Evolutionary conservation across 2,113 vertebrate species (phyloP), one percentile per base, ranked within the genome.

Genomic region (Tragelaphus scriptus): DNA sequence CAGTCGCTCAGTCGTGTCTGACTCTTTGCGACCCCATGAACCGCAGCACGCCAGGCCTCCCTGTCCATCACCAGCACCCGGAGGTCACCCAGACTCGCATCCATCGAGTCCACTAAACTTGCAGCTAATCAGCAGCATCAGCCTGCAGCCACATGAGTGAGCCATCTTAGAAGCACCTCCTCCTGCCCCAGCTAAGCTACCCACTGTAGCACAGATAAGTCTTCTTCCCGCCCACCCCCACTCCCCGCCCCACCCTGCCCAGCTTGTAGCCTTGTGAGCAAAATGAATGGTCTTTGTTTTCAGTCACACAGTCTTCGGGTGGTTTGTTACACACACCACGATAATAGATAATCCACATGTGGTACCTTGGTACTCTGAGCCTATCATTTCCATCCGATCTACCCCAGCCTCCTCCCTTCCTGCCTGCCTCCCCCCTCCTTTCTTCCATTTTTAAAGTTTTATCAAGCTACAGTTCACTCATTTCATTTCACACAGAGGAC

Each of bases 141-240:
- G 19, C 23, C 61, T 30, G 25, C n/a, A 11, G 11, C 53, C 26
- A 44, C 5, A 3, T 61, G 32, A 84, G 15, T 6, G 10, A 85
- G 77, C 47, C 55, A 55, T 26, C 15, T 30, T 40, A 28, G 84
- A 58, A 81, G 23, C 30, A 10, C 1, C 0, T 63, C n/a, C 36
- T 80, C 40, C 79, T 23, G 19, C 26, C 28, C 47, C 53, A 23
- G 28, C 71, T 13, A 2, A 7, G 21, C n/a, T 44, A 11, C 14
- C n/a, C 19, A 2, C 3, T 16, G 8, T 25, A 59, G 75, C 32
- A 53, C 53, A 30, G 53, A 25, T 12, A 30, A 58, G 25, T 75
- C 17, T 25, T 55, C n/a, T 25, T 5, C 5, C 23, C 1, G 28
- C 11, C 13, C 1, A 2, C 49, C 49, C 10, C 6, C 59, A 1